Conservation (phyloP, 1,140 invertebrate genomes). For the Contarinia nasturtii region DNA sequence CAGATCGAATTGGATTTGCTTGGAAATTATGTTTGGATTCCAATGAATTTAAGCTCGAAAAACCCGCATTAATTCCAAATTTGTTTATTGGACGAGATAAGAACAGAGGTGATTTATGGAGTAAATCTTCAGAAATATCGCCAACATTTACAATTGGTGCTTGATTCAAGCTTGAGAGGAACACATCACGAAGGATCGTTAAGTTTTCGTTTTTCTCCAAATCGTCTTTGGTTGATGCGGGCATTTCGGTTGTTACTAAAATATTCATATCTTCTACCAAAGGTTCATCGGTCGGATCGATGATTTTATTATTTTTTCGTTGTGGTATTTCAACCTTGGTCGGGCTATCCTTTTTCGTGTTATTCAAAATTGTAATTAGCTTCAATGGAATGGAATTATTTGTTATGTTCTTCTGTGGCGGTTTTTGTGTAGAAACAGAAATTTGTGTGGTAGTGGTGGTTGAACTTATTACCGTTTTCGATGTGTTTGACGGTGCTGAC, state of each 20-base stretch:
- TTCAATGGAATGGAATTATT: not conserved
- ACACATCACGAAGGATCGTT: not conserved
- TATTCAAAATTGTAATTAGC: not conserved
- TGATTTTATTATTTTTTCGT: conserved; percentile 1
- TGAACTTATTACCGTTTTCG: too few relatives aligned
- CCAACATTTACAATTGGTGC: not conserved
- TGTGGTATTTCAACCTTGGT: not conserved
- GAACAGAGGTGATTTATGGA: too few relatives aligned
- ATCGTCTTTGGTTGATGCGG: not conserved
- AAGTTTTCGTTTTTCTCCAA: not conserved
- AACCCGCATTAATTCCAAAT: not conserved
- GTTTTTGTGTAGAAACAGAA: not conserved
- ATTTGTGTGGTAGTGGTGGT: too few relatives aligned
- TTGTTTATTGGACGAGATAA: not conserved
- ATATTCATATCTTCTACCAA: not conserved
- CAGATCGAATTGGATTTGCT: conserved; percentile 1
- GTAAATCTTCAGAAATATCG: not conserved
- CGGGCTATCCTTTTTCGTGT: not conserved
- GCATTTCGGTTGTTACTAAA: not conserved
- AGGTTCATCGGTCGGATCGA: not conserved
- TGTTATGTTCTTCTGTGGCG: not conserved
- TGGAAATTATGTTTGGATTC: not conserved
- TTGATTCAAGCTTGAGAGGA: not conserved
- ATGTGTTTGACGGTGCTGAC: too few relatives aligned
- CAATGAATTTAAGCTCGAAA: not conserved